Evolutionary conservation across 2,113 vertebrate genomes (phyloP), one percentile per base, ranked within the genome.

Genomic region (Anseranas semipalmata): DNA sequence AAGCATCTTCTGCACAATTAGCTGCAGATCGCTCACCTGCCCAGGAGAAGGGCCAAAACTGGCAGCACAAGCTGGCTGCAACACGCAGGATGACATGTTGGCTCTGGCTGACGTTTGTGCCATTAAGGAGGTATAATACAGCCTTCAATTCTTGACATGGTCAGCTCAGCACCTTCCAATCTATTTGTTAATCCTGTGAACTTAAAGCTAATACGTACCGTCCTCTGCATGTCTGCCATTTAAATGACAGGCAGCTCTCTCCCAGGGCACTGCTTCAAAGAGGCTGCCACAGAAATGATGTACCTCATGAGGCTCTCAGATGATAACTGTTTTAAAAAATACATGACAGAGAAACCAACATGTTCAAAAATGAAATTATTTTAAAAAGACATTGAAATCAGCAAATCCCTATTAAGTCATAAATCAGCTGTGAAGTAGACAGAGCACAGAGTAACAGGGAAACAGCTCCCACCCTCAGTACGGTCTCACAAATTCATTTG

Each of bases 361-460:
- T 16, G n/a, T 30, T 84, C 30, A 30, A 82, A 52, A 89, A 68
- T 24, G 4, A 45, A 75, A 35, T 10, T 3, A 43, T 83, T 90
- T 95, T 66, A 53, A 59, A 37, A 79, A 86, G 84, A 77, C 63
- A 53, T 10, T 22, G 15, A 55, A 81, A 50, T 75, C 62, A 82
- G 74, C 58, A 84, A 85, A 85, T 66, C 83, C 73, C 24, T 84
- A 11, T 67, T 63, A 90, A 92, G n/a, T 9, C 19, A 79, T 70
- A 94, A 96, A 53, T 87, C 80, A 92, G 58, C 80, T 76, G 62
- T 71, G 82, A 63, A 92, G 66, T 46, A 72, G 65, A 78, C 46
- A 63, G 70, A 89, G 28, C 73, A 52, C 12, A 43, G 45, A 73
- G 43, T 16, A 74, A 92, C 75, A 65, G 7, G 24, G 55, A 75